Base-by-base conservation (phyloP, 2,113 vertebrate species). In the Malurus elegans region DNA sequence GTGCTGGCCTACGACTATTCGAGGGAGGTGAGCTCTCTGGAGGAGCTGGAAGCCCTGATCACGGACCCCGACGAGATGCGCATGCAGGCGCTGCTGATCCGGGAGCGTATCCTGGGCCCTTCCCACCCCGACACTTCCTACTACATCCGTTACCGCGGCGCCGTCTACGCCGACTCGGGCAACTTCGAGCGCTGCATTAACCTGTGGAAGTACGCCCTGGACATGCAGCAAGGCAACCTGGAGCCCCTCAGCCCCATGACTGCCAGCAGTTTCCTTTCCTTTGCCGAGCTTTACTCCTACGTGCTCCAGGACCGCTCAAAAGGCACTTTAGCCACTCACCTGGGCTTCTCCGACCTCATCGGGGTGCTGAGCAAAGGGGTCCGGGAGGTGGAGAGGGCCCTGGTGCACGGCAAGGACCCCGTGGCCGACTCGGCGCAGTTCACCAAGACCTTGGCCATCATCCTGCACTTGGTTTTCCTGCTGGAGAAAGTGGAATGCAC, bases 181-280 rank as follows among this genome's bases (percentile, higher is more conserved):
- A 98, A 99, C 89, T 99, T 99, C 4, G 98, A 99, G 83, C 98
- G 99, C 94, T 99, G 99, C 97, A 99, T 99, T 70, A 98, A 98
- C 95, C 91, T 99, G 56, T 99, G 99, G 99, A 99, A 99, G 61
- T 99, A 99, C 0, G 99, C 99, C 8, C 96, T 99, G 82, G 99
- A 99, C 93, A 99, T 99, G 99, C 99, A 99, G 92, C 99, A 99
- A 93, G 99, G 96, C 97, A 98, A 99, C 97, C 96, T 99, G 95
- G 99, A 99, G 95, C 99, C 99, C 2, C 98, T 99, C 88, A 99
- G 99, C 96, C 99, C 99, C 60, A 99, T 99, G 99, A 99, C 99
- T 0, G 99, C 99, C 69, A 99, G 99, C 95, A 99, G 99, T 76
- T 99, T 99, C 97, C 98, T 99, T 50, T 99, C 99, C 23, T 99